Base-by-base conservation (phyloP, 2,797 vertebrate species). In the Picus viridis region DNA sequence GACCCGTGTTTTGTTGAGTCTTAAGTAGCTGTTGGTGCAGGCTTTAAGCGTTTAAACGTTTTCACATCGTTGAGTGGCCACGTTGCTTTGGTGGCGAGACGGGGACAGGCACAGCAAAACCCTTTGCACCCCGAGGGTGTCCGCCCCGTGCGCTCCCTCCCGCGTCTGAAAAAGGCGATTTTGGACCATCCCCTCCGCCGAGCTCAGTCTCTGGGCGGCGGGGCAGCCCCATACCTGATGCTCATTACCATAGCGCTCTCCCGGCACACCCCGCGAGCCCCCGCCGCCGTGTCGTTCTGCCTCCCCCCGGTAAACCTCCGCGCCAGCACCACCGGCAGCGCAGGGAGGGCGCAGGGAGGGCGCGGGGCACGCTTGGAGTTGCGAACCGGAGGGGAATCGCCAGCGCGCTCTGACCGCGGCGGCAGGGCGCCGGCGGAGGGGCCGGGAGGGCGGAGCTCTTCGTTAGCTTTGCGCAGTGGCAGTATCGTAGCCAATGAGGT, bases 401-500 rank as follows among this genome's bases (percentile, higher is more conserved):
- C 3, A 24, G 61, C 68, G n/a, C 84, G 84, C 92, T n/a, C 29
- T 89, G 82, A 88, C 2, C 57, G 0, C 0, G 0, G 61, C 27
- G 27, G 51, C 19, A 57, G 2, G 30, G 56, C 51, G 10, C n/a
- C 20, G 18, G 63, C 16, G 39, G 3, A 0, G 51, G 62, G 0
- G 16, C 4, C n/a, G 24, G 54, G 11, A 12, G 47, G 59, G 30
- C 12, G 43, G 7, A 22, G 4, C 2, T 4, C 0, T 0, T 0
- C 4, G 12, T 1, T 19, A 69, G 34, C 67, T 70, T 70, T 70
- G 67, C 67, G 68, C 68, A 70, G 59, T 62, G 59, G 59, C 59
- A 62, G 59, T 62, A 62, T 62, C 59, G 58, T 57, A 99, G 98
- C 98, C 98, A 94, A 98, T 98, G 98, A 99, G 98, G 98, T 98